Percentiles rank a stretch among this genome's conserved stretches.
These are phyloP conservation scores for Drosophila sp. DNA, from an alignment of 1,140 invertebrate genomes.

Conservation along the genomic window DNA sequence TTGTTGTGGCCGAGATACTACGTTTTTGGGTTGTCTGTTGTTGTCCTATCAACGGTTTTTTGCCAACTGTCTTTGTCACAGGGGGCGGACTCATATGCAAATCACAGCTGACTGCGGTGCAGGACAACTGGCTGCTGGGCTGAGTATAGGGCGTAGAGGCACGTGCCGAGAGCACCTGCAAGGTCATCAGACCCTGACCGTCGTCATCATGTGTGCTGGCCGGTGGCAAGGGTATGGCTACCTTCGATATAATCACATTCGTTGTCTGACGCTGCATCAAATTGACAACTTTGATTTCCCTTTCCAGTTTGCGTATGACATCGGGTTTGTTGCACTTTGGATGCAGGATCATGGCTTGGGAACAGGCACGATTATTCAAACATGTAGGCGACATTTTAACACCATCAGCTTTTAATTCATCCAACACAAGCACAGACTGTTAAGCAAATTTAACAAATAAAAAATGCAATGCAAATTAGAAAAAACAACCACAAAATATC, in stretches of 20 bases:
- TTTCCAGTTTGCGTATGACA: constrained; percentile 50
- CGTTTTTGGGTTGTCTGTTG: constrained; percentile 3
- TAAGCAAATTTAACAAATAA: constrained; percentile 9
- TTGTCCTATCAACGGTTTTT: neutral
- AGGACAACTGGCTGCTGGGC: constrained; percentile 63
- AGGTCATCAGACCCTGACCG: constrained; percentile 39
- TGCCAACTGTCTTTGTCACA: neutral
- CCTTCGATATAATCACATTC: constrained; percentile 40
- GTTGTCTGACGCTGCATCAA: constrained; percentile 38
- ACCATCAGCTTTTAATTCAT: constrained; percentile 26
- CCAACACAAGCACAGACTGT: constrained; percentile 30
- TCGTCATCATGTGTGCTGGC: constrained; percentile 53
- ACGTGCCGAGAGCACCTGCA: constrained; percentile 73
- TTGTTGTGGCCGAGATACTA: constrained; percentile 5
- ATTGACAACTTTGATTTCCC: constrained; percentile 46
- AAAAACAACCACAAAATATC: constrained; percentile 14
- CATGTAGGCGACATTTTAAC: constrained; percentile 29
- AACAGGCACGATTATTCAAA: constrained; percentile 20
- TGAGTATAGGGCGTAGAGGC: constrained; percentile 77
- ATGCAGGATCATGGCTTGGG: constrained; percentile 57
- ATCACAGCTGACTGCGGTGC: constrained; percentile 70
- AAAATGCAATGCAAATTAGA: constrained; percentile 17
- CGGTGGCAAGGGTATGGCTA: constrained; percentile 65
- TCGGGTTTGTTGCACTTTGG: constrained; percentile 57
- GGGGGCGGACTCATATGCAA: constrained; percentile 62